Conservation (phyloP, 2,797 vertebrate species). For the Eutrigla gurnardus region DNA sequence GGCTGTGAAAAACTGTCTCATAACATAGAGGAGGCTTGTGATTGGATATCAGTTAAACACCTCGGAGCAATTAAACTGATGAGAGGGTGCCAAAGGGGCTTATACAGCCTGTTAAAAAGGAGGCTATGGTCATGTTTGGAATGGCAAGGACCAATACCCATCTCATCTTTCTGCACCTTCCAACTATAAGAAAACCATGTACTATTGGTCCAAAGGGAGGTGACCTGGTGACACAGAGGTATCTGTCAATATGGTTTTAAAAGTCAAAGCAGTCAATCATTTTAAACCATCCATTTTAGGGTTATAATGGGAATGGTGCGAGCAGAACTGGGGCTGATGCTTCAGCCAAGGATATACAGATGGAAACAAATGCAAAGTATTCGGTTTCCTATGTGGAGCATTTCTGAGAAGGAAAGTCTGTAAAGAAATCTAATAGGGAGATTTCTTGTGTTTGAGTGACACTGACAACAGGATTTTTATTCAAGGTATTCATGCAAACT, state of each 20-base stretch:
- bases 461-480: slow-evolving; percentile 30
- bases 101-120: slow-evolving; percentile 31
- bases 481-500: slow-evolving; percentile 32
- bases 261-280: slow-evolving; percentile 28
- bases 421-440: slow-evolving; percentile 39
- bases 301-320: slow-evolving; percentile 18
- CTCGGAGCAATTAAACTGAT: slow-evolving; percentile 17
- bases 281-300: slow-evolving; percentile 36
- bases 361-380: slow-evolving; percentile 56
- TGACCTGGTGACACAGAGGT: slow-evolving; percentile 12
- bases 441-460: slow-evolving; percentile 43
- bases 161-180: slow-evolving; percentile 8
- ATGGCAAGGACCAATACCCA: slow-evolving; percentile 9
- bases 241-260: slow-evolving; percentile 25
- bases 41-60: slow-evolving; percentile 52
- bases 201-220: slow-evolving; percentile 6
- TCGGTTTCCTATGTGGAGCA: slow-evolving; percentile 36
- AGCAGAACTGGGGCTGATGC: slow-evolving; percentile 5
- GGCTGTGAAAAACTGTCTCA: slow-evolving; percentile 4
- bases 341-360: slow-evolving; percentile 36
- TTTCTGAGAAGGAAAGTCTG: slow-evolving; percentile 42
- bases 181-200: slow-evolving; percentile 18
- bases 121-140: slow-evolving; percentile 24
- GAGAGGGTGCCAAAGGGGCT: slow-evolving; percentile 18
- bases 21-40: slow-evolving; percentile 22